Evolutionary conservation across 2,888 invertebrate species (phyloP).

Genomic region (Pristionchus exspectatus): DNA sequence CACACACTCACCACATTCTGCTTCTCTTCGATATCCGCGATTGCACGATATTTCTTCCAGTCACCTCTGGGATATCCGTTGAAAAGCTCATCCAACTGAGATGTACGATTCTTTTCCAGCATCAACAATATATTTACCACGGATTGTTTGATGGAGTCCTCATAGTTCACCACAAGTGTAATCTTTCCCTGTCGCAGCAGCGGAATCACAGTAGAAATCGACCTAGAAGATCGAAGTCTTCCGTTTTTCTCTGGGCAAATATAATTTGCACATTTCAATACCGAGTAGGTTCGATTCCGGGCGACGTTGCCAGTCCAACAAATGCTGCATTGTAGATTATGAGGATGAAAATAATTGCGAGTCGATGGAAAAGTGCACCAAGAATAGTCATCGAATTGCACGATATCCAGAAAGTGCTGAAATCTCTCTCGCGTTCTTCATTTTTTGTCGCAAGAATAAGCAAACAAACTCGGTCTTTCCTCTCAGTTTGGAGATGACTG

Average conservation of each 20-base stretch:
- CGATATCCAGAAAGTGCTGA: not conserved
- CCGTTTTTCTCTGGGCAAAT: not conserved
- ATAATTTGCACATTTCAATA: not conserved
- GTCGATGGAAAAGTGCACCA: not conserved
- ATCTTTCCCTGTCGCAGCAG: not conserved
- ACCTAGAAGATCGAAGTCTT: not conserved
- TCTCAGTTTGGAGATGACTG: not conserved
- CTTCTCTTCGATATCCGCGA: not conserved
- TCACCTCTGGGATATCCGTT: not conserved
- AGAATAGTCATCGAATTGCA: not conserved
- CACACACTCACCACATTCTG: not conserved
- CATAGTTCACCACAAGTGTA: conserved; percentile 11
- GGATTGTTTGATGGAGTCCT: not conserved
- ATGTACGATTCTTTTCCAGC: not conserved
- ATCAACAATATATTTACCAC: not conserved
- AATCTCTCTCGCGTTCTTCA: not conserved
- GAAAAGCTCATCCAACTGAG: not conserved
- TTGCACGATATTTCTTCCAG: not conserved
- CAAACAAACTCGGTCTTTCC: not conserved
- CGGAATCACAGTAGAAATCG: not conserved
- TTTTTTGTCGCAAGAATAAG: not conserved
- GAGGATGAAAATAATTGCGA: conserved; percentile 2
- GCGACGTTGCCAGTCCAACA: not conserved
- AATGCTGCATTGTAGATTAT: conserved; percentile 21
- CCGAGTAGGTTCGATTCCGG: not conserved